Conservation (phyloP, 2,888 invertebrate species). For the Seladonia tumulorum region DNA sequence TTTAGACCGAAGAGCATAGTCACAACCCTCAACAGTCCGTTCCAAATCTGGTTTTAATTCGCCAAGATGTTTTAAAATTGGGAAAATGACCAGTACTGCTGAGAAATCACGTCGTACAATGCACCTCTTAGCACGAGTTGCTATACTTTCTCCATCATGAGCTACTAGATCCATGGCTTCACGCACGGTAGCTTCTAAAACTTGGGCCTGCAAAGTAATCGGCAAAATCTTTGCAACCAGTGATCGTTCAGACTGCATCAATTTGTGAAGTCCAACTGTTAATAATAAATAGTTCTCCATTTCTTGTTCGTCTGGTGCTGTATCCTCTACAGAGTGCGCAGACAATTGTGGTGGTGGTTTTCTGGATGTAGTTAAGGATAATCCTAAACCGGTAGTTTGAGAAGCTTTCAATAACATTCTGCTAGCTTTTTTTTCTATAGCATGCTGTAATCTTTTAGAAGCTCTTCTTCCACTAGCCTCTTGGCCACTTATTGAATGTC, state of each 20-base stretch:
- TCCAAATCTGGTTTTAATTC: conserved; percentile 93
- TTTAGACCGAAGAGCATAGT: conserved; percentile 89
- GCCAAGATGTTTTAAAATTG: conserved; percentile 91
- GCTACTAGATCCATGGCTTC: conserved; percentile 94
- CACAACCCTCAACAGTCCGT: conserved; percentile 90
- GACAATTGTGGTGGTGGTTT: conserved; percentile 83
- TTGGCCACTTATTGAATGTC: conserved; percentile 84
- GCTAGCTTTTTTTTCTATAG: conserved; percentile 89
- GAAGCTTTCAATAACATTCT: conserved; percentile 91
- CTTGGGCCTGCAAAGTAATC: conserved; percentile 91
- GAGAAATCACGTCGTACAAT: conserved; percentile 92
- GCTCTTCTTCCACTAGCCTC: conserved; percentile 92
- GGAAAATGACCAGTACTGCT: conserved; percentile 92
- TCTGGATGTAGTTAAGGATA: conserved; percentile 88
- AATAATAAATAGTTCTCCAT: conserved; percentile 93
- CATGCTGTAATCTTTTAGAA: conserved; percentile 93
- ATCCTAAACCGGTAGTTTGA: conserved; percentile 91
- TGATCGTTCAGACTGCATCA: conserved; percentile 95
- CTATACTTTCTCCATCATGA: conserved; percentile 94
- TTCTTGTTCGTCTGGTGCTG: conserved; percentile 89
- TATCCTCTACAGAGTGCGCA: conserved; percentile 79
- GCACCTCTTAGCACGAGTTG: conserved; percentile 90
- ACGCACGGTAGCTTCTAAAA: conserved; percentile 93
- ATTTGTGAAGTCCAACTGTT: conserved; percentile 92
- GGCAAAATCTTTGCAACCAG: conserved; percentile 94